These are phyloP conservation scores for Cantharis nigra DNA, from an alignment of 2,888 invertebrate genomes.

Conservation along the genomic window DNA sequence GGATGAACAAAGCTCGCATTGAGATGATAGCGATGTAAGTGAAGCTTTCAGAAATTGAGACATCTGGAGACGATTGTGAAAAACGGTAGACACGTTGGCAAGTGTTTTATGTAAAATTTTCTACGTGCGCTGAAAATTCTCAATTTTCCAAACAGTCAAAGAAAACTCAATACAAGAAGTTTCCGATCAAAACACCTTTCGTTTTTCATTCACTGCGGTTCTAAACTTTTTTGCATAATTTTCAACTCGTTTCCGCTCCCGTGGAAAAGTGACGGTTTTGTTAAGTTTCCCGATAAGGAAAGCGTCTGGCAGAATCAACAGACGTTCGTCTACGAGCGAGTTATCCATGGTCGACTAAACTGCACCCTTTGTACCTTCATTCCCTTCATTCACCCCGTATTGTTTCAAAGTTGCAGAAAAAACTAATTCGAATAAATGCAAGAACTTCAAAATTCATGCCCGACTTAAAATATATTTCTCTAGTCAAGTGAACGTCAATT, in stretches of 20 bases:
- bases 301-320: background rate
- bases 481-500: background rate
- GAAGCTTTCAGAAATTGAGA: constrained; percentile 18
- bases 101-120: constrained; percentile 24
- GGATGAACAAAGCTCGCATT: constrained; percentile 15
- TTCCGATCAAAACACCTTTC: background rate
- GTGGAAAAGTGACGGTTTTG: background rate
- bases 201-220: background rate
- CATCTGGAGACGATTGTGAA: constrained; percentile 17
- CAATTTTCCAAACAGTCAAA: constrained; percentile 11
- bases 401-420: background rate
- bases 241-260: background rate
- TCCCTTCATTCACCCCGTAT: background rate
- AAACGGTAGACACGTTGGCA: constrained; percentile 22
- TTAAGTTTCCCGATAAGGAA: background rate
- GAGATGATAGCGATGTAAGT: constrained; percentile 12
- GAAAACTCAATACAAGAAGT: background rate
- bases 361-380: background rate
- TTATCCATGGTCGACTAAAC: background rate
- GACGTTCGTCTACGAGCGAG: background rate
- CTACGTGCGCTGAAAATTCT: constrained; percentile 17
- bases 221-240: background rate
- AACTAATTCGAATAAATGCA: background rate
- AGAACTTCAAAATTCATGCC: background rate
- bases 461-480: background rate